A percentile compares a stretch with the other conserved stretches of the same genome.
phyloP scores from a whole-genome alignment of 2,797 vertebrate genomes.

The Rhynchotus rufescens region DNA sequence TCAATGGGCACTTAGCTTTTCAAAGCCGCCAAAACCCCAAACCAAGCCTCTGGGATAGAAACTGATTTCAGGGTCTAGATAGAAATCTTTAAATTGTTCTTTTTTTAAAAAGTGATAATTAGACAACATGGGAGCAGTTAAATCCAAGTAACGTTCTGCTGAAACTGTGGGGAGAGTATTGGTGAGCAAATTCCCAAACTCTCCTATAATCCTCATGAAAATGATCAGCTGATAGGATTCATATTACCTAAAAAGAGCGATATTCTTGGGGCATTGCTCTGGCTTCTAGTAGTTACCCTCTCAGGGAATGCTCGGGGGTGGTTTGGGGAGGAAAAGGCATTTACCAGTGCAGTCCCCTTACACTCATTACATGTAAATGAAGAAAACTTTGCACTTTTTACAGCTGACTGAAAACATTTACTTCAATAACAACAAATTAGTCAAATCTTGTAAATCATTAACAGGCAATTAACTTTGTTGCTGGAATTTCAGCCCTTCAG shows the following conservation, averaged over 20 bases:
- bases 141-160: neutral
- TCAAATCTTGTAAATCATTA: conserved; percentile 69
- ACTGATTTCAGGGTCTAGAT: neutral
- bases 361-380: conserved; percentile 4
- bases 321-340: conserved; percentile 15
- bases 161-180: neutral
- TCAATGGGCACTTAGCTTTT: neutral
- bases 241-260: neutral
- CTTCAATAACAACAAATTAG: conserved; percentile 64
- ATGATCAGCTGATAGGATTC: neutral
- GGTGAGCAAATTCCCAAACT: neutral
- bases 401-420: conserved; percentile 44
- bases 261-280: neutral
- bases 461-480: conserved; percentile 48
- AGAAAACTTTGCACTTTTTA: conserved; percentile 29
- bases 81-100: neutral
- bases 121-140: neutral
- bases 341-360: neutral
- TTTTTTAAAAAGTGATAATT: neutral
- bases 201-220: neutral
- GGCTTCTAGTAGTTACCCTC: neutral
- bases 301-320: neutral
- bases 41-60: neutral
- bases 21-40: neutral
- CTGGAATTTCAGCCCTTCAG: conserved; percentile 33